These are phyloP conservation scores for Dioctria rufipes DNA, from an alignment of 2,888 invertebrate genomes.

Conservation along the genomic window DNA sequence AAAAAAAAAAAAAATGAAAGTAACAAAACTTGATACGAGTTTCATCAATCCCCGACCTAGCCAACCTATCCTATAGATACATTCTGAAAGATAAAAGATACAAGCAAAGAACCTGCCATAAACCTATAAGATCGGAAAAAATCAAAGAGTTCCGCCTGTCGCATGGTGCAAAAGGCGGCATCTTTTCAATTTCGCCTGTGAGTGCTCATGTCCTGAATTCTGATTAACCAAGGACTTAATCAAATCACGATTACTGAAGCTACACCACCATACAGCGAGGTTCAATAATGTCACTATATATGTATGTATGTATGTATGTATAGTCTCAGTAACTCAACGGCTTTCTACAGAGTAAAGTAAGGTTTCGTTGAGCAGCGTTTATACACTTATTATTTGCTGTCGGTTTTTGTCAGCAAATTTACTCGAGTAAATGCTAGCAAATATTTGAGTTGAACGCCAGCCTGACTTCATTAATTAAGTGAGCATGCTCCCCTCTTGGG, in stretches of 20 bases:
- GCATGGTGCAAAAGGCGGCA: constrained; percentile 1
- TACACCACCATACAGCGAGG: constrained; percentile 8
- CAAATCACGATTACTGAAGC: constrained; percentile 28
- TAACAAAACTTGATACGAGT: too few relatives aligned
- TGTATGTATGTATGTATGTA: too few relatives aligned
- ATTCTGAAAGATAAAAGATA: too few relatives aligned
- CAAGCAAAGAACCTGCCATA: too few relatives aligned
- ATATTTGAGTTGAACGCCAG: constrained; percentile 27
- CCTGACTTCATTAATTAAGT: constrained; percentile 32
- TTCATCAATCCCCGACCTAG: too few relatives aligned
- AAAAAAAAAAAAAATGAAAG: too few relatives aligned
- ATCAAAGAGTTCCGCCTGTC: constrained; percentile 30
- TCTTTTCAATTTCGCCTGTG: constrained; percentile 41
- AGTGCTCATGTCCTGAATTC: constrained; percentile 31
- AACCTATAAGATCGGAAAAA: too few relatives aligned
- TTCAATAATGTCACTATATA: constrained; percentile 32
- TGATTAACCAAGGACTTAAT: constrained; percentile 34
- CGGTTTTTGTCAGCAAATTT: constrained; percentile 12
- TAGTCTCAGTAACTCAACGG: not conserved
- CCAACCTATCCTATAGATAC: too few relatives aligned
- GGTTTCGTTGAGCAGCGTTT: constrained; percentile 1
- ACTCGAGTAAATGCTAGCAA: constrained; percentile 15
- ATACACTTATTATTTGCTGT: not conserved
- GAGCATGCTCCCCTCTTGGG: constrained; percentile 8
- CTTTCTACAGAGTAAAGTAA: constrained; percentile 12